A percentile compares a stretch with the other conserved stretches of the same genome.
phyloP scores from a whole-genome alignment of 2,797 vertebrate species.

The Peromyscus eremicus region DNA sequence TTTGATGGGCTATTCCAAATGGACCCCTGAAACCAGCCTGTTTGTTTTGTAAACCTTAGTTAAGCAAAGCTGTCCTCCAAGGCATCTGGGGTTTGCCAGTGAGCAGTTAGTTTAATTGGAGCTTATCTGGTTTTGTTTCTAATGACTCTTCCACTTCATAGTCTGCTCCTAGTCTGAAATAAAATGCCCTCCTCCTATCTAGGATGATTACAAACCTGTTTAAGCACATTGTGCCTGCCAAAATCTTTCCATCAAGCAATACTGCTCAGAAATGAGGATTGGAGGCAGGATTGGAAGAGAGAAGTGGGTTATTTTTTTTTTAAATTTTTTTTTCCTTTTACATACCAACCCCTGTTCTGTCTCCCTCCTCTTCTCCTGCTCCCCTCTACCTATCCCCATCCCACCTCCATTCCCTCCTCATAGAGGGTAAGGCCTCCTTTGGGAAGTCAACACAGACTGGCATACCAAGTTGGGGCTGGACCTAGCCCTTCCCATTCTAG shows the following conservation, averaged over 20 bases:
- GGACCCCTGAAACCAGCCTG: not conserved
- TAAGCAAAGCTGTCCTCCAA: slow-evolving; percentile 56
- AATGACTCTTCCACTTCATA: slow-evolving; percentile 69
- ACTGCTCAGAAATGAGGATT: not conserved
- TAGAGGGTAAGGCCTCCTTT: too few species aligned
- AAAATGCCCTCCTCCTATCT: slow-evolving; percentile 48
- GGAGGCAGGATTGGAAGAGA: not conserved
- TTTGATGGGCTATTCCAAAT: not conserved
- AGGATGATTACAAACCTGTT: slow-evolving; percentile 74
- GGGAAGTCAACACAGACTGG: too few species aligned
- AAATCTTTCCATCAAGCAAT: slow-evolving; percentile 27
- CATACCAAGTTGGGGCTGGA: too few species aligned
- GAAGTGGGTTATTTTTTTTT: not conserved
- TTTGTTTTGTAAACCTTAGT: slow-evolving; percentile 67
- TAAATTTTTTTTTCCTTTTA: too few species aligned
- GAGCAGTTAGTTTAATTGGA: slow-evolving; percentile 72
- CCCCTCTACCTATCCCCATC: too few species aligned
- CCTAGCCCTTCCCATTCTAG: too few species aligned
- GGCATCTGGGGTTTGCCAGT: slow-evolving; percentile 44
- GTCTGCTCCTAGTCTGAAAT: slow-evolving; percentile 52
- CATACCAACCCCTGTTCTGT: too few species aligned
- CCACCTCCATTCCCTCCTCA: too few species aligned
- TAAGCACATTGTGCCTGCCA: slow-evolving; percentile 28
- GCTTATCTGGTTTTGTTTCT: slow-evolving; percentile 71
- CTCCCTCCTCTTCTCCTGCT: too few species aligned